Percentiles rank a stretch among this genome's conserved stretches.
Conservation (phyloP, 2,113 vertebrate genomes). For the Mixornis gularis region DNA sequence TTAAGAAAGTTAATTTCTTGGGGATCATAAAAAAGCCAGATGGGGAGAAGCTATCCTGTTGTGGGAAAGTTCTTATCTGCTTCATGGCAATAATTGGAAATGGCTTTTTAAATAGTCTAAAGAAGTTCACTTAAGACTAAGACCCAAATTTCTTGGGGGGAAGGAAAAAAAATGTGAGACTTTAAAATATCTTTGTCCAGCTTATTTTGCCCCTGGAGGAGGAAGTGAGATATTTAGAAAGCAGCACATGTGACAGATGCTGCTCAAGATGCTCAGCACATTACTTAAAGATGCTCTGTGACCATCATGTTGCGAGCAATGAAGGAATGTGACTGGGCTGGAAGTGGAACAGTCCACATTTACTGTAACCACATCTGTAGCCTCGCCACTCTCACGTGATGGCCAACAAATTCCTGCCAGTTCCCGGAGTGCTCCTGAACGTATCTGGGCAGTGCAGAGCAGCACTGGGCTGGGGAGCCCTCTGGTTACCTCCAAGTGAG, state of each 20-base stretch:
- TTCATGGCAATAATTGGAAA: background rate
- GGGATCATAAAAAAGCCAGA: background rate
- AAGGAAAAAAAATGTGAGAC: background rate
- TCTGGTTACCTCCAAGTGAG: slow-evolving; percentile 15
- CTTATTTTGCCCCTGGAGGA: slow-evolving; percentile 13
- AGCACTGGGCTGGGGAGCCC: background rate
- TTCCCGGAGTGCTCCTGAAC: background rate
- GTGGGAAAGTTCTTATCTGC: background rate
- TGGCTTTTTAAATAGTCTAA: background rate
- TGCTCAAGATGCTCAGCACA: slow-evolving; percentile 27
- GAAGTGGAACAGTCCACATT: background rate
- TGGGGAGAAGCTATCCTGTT: background rate
- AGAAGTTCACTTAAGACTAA: background rate
- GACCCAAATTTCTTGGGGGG: background rate
- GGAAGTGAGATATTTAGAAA: slow-evolving; percentile 25
- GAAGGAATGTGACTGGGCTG: background rate
- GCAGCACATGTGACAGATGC: slow-evolving; percentile 22
- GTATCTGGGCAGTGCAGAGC: background rate
- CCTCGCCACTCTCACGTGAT: background rate
- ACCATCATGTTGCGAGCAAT: background rate
- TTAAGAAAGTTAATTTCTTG: background rate
- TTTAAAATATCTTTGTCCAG: background rate
- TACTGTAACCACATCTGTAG: slow-evolving; percentile 15
- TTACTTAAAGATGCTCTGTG: slow-evolving; percentile 25
- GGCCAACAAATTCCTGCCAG: background rate